These are phyloP conservation scores for Thamnophis elegans DNA, from an alignment of 2,797 vertebrate genomes.

Conservation along the genomic window DNA sequence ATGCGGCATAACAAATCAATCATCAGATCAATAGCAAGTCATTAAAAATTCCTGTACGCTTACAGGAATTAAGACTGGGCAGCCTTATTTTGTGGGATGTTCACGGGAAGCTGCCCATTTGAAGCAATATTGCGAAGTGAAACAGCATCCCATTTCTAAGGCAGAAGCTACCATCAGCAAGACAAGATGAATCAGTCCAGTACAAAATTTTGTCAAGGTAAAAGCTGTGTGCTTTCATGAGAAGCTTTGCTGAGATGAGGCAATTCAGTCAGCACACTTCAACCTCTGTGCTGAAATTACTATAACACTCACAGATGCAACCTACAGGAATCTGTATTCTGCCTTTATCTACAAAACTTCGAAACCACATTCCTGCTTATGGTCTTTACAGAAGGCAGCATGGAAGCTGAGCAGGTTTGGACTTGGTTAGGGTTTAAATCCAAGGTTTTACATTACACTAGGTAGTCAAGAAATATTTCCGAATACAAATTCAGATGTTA, in stretches of 20 bases:
- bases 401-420: neutral
- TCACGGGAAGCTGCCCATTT: neutral
- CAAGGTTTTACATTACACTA: neutral
- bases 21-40: slow-evolving; percentile 13
- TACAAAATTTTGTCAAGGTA: neutral
- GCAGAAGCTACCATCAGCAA: neutral
- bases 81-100: neutral
- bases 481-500: too few relatives aligned
- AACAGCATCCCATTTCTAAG: neutral
- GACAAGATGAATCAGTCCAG: neutral
- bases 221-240: neutral
- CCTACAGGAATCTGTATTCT: neutral
- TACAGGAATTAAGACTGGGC: neutral
- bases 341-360: neutral
- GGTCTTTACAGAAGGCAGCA: neutral
- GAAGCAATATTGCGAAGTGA: neutral
- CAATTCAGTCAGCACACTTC: neutral
- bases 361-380: neutral
- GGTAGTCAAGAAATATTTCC: neutral
- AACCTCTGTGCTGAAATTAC: neutral
- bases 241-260: neutral
- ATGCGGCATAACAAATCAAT: neutral
- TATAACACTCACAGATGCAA: neutral
- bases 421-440: neutral
- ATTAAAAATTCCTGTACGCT: neutral